Percentiles rank a stretch among this genome's conserved stretches.
These are phyloP conservation scores for Actinemys pallida DNA, from an alignment of 2,113 vertebrate species.

Conservation along the genomic window DNA sequence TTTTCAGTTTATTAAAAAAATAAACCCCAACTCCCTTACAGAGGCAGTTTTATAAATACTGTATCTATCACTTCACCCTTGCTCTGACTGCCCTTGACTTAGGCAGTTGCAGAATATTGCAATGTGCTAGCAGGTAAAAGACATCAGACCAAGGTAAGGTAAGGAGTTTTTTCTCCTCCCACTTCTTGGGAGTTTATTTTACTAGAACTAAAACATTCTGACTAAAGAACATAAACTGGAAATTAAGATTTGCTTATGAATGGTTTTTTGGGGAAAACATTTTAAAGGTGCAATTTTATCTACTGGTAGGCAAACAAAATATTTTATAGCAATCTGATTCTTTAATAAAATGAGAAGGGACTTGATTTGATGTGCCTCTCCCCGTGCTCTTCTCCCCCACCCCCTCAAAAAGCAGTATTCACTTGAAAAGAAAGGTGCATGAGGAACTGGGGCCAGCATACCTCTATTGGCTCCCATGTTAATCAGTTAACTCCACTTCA, in stretches of 20 bases:
- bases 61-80: neutral
- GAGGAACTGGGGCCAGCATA: neutral
- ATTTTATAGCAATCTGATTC: conserved; percentile 30
- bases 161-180: neutral
- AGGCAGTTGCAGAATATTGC: neutral
- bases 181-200: neutral
- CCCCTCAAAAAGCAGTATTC: neutral
- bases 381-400: neutral
- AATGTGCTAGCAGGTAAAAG: neutral
- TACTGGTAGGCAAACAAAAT: conserved; percentile 37
- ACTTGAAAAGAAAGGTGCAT: neutral
- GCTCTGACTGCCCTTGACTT: neutral
- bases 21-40: conserved; percentile 64
- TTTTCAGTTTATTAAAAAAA: conserved; percentile 80
- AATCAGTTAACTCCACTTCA: neutral
- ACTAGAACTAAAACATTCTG: neutral
- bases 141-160: neutral
- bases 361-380: conserved; percentile 19
- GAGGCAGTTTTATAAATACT: conserved; percentile 28
- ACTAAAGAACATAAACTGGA: conserved; percentile 5
- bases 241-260: conserved; percentile 25
- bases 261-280: neutral
- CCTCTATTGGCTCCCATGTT: neutral
- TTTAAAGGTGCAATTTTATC: conserved; percentile 30
- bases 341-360: conserved; percentile 7